These are phyloP conservation scores for Malurus leucopterus DNA, from an alignment of 2,797 vertebrate genomes.

Conservation along the genomic window DNA sequence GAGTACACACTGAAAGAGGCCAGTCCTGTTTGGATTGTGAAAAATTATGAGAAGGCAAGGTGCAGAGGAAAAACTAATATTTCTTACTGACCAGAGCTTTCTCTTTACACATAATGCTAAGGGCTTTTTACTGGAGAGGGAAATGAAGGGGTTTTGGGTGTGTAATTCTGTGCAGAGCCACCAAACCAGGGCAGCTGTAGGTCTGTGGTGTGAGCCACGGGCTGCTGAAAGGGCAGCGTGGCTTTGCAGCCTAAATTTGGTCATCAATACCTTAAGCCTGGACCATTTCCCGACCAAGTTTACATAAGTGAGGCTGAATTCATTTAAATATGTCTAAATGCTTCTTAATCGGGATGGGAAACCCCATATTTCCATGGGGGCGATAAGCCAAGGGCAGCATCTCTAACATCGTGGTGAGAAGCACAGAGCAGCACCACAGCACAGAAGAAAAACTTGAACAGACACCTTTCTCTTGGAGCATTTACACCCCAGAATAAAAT, in stretches of 20 bases:
- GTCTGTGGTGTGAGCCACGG: not conserved
- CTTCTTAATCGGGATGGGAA: not conserved
- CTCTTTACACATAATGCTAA: not conserved
- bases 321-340: not conserved
- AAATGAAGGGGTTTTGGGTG: not conserved
- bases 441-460: not conserved
- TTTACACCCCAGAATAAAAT: not conserved
- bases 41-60: slow-evolving; percentile 27
- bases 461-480: not conserved
- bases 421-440: not conserved
- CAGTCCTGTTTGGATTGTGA: not conserved
- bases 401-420: not conserved
- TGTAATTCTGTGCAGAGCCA: not conserved
- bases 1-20: not conserved
- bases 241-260: not conserved
- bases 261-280: not conserved
- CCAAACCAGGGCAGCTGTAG: not conserved
- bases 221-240: not conserved
- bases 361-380: not conserved
- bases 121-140: not conserved
- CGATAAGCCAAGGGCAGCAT: not conserved
- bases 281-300: not conserved
- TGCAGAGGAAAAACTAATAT: not conserved
- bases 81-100: not conserved
- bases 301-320: not conserved